phyloP scores from a whole-genome alignment of 2,888 invertebrate genomes.

The Andricus curvator region DNA sequence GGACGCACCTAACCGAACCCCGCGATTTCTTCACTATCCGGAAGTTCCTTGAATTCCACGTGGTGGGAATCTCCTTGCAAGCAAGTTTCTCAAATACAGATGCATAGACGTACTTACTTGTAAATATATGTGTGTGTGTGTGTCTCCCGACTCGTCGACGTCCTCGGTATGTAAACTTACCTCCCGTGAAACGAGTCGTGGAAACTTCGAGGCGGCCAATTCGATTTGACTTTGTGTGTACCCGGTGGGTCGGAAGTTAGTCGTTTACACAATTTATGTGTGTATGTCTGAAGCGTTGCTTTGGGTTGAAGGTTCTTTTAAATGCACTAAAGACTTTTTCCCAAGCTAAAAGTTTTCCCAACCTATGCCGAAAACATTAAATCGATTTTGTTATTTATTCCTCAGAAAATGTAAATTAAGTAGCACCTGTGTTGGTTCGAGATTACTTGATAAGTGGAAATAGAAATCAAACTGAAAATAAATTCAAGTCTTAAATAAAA shows the following conservation, averaged over 20 bases:
- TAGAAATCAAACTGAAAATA: background rate
- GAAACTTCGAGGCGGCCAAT: conserved; percentile 61
- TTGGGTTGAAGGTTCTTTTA: conserved; percentile 25
- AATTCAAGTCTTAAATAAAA: background rate
- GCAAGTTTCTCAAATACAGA: conserved; percentile 17
- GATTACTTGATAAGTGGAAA: background rate
- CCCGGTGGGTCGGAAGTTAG: conserved; percentile 48
- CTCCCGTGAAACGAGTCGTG: conserved; percentile 61
- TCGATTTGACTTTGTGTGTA: conserved; percentile 62
- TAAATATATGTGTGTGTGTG: conserved; percentile 12
- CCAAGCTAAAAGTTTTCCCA: background rate
- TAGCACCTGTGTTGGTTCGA: background rate
- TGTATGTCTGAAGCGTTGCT: conserved; percentile 25
- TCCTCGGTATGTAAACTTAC: conserved; percentile 52
- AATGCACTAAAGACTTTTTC: conserved; percentile 30
- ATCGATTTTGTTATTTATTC: conserved; percentile 6
- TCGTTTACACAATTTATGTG: conserved; percentile 39
- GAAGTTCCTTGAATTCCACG: conserved; percentile 38
- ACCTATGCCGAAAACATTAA: background rate
- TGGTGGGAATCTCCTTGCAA: conserved; percentile 24
- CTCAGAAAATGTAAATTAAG: background rate
- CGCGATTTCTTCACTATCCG: conserved; percentile 34
- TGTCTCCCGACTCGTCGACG: conserved; percentile 9
- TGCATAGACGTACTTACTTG: conserved; percentile 15
- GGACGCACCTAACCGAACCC: conserved; percentile 10